Percentiles rank a stretch among this genome's conserved stretches.
Conservation (phyloP, 1,140 invertebrate species). For the Battus philenor region DNA sequence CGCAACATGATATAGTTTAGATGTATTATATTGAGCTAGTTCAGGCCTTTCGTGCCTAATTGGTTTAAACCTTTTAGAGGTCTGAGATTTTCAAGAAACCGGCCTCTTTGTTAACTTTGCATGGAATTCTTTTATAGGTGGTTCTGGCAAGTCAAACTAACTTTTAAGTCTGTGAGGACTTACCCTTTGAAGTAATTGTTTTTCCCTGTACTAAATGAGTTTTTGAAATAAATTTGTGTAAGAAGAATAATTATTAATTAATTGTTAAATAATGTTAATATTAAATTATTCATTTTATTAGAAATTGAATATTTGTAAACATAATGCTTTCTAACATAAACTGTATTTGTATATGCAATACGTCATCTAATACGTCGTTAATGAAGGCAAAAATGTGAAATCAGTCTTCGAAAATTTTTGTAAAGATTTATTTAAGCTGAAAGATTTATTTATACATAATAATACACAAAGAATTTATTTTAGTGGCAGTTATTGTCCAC, state of each 20-base stretch:
- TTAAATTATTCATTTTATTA: too few relatives aligned
- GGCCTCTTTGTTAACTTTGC: conserved; percentile 32
- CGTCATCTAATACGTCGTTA: too few relatives aligned
- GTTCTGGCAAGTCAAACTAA: conserved; percentile 37
- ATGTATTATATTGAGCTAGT: conserved; percentile 43
- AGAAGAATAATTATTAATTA: conserved; percentile 34
- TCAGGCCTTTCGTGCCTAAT: conserved; percentile 37
- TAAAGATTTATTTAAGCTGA: too few relatives aligned
- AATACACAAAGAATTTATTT: too few relatives aligned
- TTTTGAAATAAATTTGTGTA: conserved; percentile 35
- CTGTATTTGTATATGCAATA: too few relatives aligned
- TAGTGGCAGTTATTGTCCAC: too few relatives aligned
- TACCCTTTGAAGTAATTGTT: conserved; percentile 34
- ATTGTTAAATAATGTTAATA: conserved; percentile 49
- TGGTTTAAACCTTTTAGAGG: conserved; percentile 41
- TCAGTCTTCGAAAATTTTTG: too few relatives aligned
- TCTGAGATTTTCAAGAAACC: conserved; percentile 45
- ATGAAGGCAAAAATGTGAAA: too few relatives aligned
- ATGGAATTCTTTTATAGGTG: conserved; percentile 25
- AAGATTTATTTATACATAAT: too few relatives aligned
- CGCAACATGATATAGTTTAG: conserved; percentile 27
- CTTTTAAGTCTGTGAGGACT: conserved; percentile 42
- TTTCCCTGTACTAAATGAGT: conserved; percentile 29
- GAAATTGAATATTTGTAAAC: too few relatives aligned
- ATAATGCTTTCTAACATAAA: too few relatives aligned